Evolutionary conservation across 2,113 vertebrate species (phyloP), one percentile per base, ranked within the genome.

Genomic region (Oreotrochilus melanogaster): DNA sequence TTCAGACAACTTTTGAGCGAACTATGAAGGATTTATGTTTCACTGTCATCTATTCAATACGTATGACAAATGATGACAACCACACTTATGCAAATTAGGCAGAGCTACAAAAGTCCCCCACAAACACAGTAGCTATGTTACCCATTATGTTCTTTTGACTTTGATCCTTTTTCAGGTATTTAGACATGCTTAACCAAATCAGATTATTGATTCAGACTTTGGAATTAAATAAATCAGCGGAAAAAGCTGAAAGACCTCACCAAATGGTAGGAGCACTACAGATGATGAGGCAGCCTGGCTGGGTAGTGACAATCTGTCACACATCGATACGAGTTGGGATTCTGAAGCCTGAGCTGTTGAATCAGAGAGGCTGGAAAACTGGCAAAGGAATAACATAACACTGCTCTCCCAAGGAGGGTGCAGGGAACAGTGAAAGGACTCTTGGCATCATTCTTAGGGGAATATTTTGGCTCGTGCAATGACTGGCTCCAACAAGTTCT

Each of bases 401-500:
- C 50, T n/a, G 74, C 66, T 62, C 56, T 90, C 73, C 72, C 64
- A 42, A 50, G 81, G 65, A 74, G 62, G 72, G 53, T 9, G 58
- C 74, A 58, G 50, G 89, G 64, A 78, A 84, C 7, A 1, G 48
- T 7, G 0, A 67, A 88, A 91, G 45, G 65, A 81, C 88, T 92
- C 58, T 56, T 93, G 93, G 93, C 87, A 89, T 84, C 4, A 0
- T 39, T 60, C 78, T 72, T 51, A 45, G 28, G 54, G 22, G 27
- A 86, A 57, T 86, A 70, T 66, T 95, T 96, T 88, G 84, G 72
- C 93, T 95, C 50, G 33, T 21, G 72, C 21, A 57, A 87, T 61
- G 81, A 81, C 54, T 9, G 28, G 83, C 91, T 92, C 61, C 56
- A 71, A 56, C 19, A 84, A 73, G 72, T 81, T 74, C 79, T 74